These are phyloP conservation scores for Ambastaia sidthimunki DNA, from an alignment of 2,797 vertebrate genomes.

Conservation along the genomic window DNA sequence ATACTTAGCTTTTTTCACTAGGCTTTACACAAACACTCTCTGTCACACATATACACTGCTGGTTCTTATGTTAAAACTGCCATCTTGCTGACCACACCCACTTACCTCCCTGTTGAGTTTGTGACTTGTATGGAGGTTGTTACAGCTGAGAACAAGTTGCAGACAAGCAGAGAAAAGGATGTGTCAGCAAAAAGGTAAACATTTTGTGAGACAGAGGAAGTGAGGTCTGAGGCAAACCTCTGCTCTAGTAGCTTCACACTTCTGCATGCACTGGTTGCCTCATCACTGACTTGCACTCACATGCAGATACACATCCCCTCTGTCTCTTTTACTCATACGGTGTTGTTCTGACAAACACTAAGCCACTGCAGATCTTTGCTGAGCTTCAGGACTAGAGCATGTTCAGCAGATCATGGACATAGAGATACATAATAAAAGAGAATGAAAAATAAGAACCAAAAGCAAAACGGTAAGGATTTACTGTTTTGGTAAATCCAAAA, in stretches of 20 bases:
- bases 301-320: too few relatives aligned
- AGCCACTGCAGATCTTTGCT: conserved; percentile 63
- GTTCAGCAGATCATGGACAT: conserved; percentile 45
- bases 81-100: too few relatives aligned
- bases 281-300: too few relatives aligned
- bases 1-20: too few relatives aligned
- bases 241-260: conserved; percentile 36
- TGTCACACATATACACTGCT: too few relatives aligned
- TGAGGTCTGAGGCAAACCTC: conserved; percentile 65
- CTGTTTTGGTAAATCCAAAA: too few relatives aligned
- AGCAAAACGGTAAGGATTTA: conserved; percentile 58
- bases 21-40: too few relatives aligned
- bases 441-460: conserved; percentile 57
- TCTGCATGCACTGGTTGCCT: too few relatives aligned
- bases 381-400: conserved; percentile 13
- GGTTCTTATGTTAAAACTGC: too few relatives aligned
- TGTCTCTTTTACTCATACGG: too few relatives aligned
- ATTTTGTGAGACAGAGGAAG: conserved; percentile 67
- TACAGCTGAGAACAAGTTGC: neutral
- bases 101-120: neutral
- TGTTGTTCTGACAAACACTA: too few relatives aligned
- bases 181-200: conserved; percentile 59
- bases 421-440: conserved; percentile 24
- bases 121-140: conserved; percentile 11
- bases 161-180: conserved; percentile 63